Evolutionary conservation across 2,113 vertebrate genomes (phyloP), one percentile per base, ranked within the genome.

Genomic region (Lepidothrix coronata): DNA sequence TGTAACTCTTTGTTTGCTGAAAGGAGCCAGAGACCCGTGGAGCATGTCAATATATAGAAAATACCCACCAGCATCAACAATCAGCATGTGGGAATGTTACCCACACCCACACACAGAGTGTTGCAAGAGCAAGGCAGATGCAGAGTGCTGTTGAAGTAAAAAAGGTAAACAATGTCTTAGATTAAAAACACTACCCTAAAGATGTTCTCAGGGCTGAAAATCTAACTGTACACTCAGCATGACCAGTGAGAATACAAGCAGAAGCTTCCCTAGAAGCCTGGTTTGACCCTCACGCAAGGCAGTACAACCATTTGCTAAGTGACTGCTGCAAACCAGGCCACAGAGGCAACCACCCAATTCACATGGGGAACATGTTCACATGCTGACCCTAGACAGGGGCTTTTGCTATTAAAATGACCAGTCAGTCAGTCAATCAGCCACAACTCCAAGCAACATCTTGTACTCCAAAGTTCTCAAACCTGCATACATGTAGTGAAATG

Each of bases 1-100:
- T 99, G 92, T 99, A 99, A 91, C 99, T 99, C 97, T 99, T 99
- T 7, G 98, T 99, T 99, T 99, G 99, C 99, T 99, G 96, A 44
- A 93, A 72, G 65, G 37, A 85, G 75, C 13, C 63, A 93, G 12
- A 92, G 30, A 79, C 9, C 28, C 89, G 44, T 2, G 24, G 35
- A 81, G 59, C 21, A 33, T 3, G 28, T 85, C 28, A 71, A 49
- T 24, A 51, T 2, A 59, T 0, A 28, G 14, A 48, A 86, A 70
- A 84, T 4, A 22, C 12, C 33, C 31, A 73, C 20, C 41, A 57
- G 46, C 65, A 87, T 6, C 37, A 39, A 44, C 14, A 78, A 22
- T 28, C 48, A 61, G 37, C n/a, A 43, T 4, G 6, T 14, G 65
- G 19, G 17, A 22, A 5, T 24, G 7, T 25, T 52, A 84, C 13